phyloP scores from a whole-genome alignment of 2,797 vertebrate genomes.

The Acanthurus tractus region DNA sequence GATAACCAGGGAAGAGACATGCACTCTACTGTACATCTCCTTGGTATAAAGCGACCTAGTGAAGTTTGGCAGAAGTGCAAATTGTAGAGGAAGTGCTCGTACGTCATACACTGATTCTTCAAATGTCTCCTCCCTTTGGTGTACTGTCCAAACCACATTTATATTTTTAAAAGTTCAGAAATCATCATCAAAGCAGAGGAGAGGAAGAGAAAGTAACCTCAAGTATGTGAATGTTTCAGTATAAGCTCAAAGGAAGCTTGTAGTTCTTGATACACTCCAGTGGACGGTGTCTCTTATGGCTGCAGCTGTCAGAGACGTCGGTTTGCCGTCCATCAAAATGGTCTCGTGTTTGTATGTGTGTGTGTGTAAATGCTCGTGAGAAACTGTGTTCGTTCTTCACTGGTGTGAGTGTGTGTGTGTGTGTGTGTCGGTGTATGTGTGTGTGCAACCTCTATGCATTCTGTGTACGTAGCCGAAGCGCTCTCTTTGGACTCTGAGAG shows the following conservation, averaged over 20 bases:
- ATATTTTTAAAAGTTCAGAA: not conserved
- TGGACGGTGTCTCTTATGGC: slow-evolving; percentile 50
- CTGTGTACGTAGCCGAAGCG: slow-evolving; percentile 16
- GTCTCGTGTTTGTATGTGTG: slow-evolving; percentile 18
- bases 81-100: not conserved
- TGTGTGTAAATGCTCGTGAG: not conserved
- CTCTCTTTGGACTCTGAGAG: slow-evolving; percentile 19
- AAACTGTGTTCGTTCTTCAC: too few species aligned
- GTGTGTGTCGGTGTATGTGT: slow-evolving; percentile 22
- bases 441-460: not conserved
- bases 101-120: not conserved
- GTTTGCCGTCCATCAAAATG: slow-evolving; percentile 55
- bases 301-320: slow-evolving; percentile 65
- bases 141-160: not conserved
- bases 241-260: slow-evolving; percentile 28
- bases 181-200: slow-evolving; percentile 5
- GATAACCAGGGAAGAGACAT: slow-evolving; percentile 55
- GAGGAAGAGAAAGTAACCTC: not conserved
- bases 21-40: slow-evolving; percentile 14
- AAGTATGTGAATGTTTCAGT: slow-evolving; percentile 13
- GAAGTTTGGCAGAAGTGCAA: slow-evolving; percentile 7
- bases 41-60: slow-evolving; percentile 10
- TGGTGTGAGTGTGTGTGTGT: slow-evolving; percentile 2
- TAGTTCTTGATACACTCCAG: slow-evolving; percentile 34
- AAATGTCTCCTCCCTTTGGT: not conserved